Evolutionary conservation across 1,140 invertebrate genomes (phyloP).

Genomic region (Arion vulgaris): DNA sequence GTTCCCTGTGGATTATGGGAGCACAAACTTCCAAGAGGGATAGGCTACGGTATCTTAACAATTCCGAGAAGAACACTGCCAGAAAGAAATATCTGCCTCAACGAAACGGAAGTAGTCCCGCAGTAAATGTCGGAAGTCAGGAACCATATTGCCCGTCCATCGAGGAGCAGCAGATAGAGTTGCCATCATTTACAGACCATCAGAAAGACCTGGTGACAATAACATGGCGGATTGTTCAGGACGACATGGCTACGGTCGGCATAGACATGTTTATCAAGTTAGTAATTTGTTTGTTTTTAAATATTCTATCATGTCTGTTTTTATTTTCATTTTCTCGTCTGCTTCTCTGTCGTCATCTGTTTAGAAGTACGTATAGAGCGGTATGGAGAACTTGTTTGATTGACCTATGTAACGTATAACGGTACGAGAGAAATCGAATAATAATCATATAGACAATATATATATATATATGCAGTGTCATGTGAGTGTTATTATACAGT

Average conservation of each 20-base stretch:
- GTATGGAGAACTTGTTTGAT: too few relatives aligned
- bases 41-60: background rate
- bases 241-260: conserved; percentile 76
- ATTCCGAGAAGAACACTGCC: conserved; percentile 18
- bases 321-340: too few relatives aligned
- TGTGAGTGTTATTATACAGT: too few relatives aligned
- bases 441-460: too few relatives aligned
- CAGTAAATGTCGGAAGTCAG: background rate
- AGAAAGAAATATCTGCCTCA: conserved; percentile 43
- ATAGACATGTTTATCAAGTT: conserved; percentile 75
- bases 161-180: conserved; percentile 31
- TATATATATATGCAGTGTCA: too few relatives aligned
- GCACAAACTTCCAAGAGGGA: conserved; percentile 14
- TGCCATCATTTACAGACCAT: conserved; percentile 67
- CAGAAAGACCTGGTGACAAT: conserved; percentile 73
- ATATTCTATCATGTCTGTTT: too few relatives aligned
- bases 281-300: conserved; percentile 40
- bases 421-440: too few relatives aligned
- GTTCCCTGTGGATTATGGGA: too few relatives aligned
- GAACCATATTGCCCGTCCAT: conserved; percentile 11
- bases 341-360: too few relatives aligned
- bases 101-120: conserved; percentile 17
- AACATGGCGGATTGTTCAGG: conserved; percentile 75
- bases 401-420: too few relatives aligned
- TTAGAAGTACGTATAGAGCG: too few relatives aligned